Percentiles rank a stretch among this genome's conserved stretches.
Conservation (phyloP, 2,888 invertebrate genomes). For the Lamproptera curius region DNA sequence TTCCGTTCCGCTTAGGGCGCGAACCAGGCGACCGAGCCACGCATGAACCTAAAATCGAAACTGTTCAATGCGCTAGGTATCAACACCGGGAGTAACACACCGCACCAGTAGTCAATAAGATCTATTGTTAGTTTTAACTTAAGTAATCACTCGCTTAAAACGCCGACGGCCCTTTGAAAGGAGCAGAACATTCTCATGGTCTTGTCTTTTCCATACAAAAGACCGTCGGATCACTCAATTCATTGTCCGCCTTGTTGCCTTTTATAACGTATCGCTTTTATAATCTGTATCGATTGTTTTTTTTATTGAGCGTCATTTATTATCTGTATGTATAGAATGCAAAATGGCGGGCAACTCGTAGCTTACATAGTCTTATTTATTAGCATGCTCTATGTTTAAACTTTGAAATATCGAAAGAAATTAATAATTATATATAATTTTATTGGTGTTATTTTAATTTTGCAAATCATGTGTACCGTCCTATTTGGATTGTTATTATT, state of each 20-base stretch:
- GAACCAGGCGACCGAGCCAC: slow-evolving; percentile 83
- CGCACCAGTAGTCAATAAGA: slow-evolving; percentile 60
- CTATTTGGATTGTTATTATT: slow-evolving; percentile 26
- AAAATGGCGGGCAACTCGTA: slow-evolving; percentile 41
- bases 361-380: slow-evolving; percentile 68
- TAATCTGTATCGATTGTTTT: too few species aligned
- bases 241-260: slow-evolving; percentile 47
- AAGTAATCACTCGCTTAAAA: slow-evolving; percentile 36
- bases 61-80: slow-evolving; percentile 91
- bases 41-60: slow-evolving; percentile 90
- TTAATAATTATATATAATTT: too few species aligned
- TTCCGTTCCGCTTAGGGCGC: slow-evolving; percentile 79
- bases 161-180: slow-evolving; percentile 28
- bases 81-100: slow-evolving; percentile 79
- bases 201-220: too few species aligned
- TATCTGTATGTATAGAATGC: slow-evolving; percentile 34
- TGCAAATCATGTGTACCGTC: slow-evolving; percentile 55
- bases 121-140: slow-evolving; percentile 36
- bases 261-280: slow-evolving; percentile 30
- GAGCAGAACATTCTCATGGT: neutral
- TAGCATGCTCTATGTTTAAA: slow-evolving; percentile 51
- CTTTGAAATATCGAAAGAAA: slow-evolving; percentile 33
- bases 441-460: slow-evolving; percentile 26
- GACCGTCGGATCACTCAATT: slow-evolving; percentile 44
- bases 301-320: slow-evolving; percentile 12